A percentile compares a stretch with the other conserved stretches of the same genome.
These are phyloP conservation scores for Pristionchus mayeri DNA, from an alignment of 2,888 invertebrate species.

Conservation along the genomic window DNA sequence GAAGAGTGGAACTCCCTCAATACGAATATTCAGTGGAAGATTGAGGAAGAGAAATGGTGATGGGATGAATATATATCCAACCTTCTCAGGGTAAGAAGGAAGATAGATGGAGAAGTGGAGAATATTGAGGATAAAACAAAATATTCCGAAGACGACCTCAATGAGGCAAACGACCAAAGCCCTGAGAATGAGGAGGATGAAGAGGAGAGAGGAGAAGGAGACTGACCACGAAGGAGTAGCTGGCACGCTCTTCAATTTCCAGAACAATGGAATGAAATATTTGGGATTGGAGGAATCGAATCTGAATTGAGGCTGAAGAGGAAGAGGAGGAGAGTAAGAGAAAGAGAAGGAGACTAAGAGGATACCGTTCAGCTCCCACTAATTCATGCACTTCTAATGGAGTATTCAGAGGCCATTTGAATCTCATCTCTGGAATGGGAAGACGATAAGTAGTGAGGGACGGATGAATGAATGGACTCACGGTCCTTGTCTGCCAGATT, in stretches of 20 bases:
- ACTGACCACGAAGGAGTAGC: conserved; percentile 72
- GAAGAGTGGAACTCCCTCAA: conserved; percentile 65
- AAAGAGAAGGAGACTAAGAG: not conserved
- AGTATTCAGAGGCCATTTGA: conserved; percentile 72
- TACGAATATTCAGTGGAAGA: not conserved
- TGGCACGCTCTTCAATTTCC: conserved; percentile 67
- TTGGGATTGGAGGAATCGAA: conserved; percentile 65
- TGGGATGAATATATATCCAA: not conserved
- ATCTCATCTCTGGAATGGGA: conserved; percentile 68
- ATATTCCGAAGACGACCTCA: conserved; percentile 66
- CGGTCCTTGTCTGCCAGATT: conserved; percentile 32
- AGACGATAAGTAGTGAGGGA: not conserved
- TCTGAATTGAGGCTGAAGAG: not conserved
- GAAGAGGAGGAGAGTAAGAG: not conserved
- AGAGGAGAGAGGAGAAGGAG: not conserved
- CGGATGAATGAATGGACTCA: not conserved
- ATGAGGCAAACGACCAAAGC: conserved; percentile 72
- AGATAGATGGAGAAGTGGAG: conserved; percentile 71
- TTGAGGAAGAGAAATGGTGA: not conserved
- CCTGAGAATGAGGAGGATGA: conserved; percentile 59
- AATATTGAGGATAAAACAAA: conserved; percentile 70
- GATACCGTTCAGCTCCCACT: conserved; percentile 70
- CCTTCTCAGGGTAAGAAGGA: conserved; percentile 60
- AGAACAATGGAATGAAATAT: conserved; percentile 72
- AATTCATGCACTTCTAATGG: conserved; percentile 74